Evolutionary conservation across 2,113 vertebrate species (phyloP), one percentile per base, ranked within the genome.

Genomic region (Polyodon spathula): DNA sequence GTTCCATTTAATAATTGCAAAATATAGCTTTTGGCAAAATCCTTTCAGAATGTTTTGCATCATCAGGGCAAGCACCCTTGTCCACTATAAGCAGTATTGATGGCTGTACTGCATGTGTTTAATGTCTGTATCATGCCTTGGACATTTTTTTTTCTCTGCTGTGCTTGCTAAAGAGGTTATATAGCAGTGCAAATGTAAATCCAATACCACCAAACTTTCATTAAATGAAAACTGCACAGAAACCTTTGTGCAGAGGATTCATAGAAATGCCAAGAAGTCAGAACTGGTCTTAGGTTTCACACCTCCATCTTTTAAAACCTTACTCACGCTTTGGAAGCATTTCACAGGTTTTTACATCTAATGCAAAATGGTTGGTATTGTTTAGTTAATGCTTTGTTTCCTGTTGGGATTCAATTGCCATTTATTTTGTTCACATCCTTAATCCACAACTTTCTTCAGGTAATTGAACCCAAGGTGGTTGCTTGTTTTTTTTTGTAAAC

Each of bases 391-490:
- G 52, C 14, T 61, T 58, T 54, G 10, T 63, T 43, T 64, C 73
- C 69, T 64, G 62, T 65, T 43, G 48, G 62, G 51, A 68, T 56
- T 72, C 52, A 57, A 58, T 70, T 75, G 58, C 58, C 14, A 50
- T 70, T 66, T 54, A 44, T 63, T 37, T 63, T 52, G 52, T 67
- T 63, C 51, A 69, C 50, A 53, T 61, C 63, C 62, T 64, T 69
- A 71, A 67, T 68, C 65, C 60, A 40, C 37, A 40, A 59, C 37
- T 37, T 76, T 57, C 74, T 66, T 74, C 74, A 74, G 69, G 69
- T 73, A 73, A 59, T 73, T 77, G 70, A 80, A 76, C 79, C 76
- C 53, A 37, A 55, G 16, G 37, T 84, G 82, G 8, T 46, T 46
- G 44, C 5, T 14, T 46, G 27, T 81, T 76, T 67, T 71, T 71